Evolutionary conservation across 2,797 vertebrate species (phyloP).

Genomic region (Pangasius djambal): DNA sequence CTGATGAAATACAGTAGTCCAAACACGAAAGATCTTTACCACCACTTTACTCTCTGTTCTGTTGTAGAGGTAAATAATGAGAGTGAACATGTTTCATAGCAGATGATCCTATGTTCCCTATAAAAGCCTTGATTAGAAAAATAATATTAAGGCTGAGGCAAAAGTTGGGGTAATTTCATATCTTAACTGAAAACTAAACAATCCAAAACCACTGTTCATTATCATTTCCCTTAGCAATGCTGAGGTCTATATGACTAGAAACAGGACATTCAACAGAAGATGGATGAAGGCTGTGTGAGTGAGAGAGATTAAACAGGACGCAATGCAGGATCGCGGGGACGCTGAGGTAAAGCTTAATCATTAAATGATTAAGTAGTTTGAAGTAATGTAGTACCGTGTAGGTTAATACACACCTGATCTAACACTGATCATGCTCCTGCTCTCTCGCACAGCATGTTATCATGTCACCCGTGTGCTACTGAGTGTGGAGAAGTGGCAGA

Average conservation of each 20-base stretch:
- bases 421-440: conserved; percentile 32
- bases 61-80: background rate
- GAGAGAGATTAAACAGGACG: conserved; percentile 12
- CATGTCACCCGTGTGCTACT: background rate
- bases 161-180: conserved; percentile 8
- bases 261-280: background rate
- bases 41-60: background rate
- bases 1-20: background rate
- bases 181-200: conserved; percentile 11
- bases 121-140: conserved; percentile 9
- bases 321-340: background rate
- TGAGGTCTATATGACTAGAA: background rate
- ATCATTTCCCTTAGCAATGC: background rate
- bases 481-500: background rate
- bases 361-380: background rate
- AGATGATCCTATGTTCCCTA: conserved; percentile 8
- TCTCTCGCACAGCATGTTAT: background rate
- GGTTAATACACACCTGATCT: conserved; percentile 19
- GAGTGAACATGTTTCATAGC: background rate
- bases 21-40: background rate
- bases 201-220: background rate
- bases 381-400: conserved; percentile 7
- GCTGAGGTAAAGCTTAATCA: background rate
- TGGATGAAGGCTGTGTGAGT: background rate
- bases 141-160: conserved; percentile 43